Conservation (phyloP, 2,113 vertebrate species). For the Pungitius pungitius region DNA sequence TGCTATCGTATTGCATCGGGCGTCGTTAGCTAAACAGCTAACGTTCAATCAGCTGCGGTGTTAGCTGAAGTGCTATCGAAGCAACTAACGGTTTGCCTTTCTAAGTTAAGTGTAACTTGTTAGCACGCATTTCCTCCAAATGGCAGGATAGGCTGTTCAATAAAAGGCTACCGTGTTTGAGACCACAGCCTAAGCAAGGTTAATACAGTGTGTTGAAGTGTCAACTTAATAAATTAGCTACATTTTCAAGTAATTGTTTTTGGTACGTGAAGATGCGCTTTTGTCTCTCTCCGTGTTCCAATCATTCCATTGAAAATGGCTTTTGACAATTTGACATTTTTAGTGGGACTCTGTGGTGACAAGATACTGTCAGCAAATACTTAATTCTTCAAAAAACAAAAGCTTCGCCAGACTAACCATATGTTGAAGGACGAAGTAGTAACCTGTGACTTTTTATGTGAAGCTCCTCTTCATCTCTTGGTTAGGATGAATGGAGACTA, state of each 20-base stretch:
- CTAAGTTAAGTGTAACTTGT: background rate
- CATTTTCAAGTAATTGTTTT: background rate
- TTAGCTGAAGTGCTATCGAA: background rate
- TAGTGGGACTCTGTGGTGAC: background rate
- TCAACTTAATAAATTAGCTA: background rate
- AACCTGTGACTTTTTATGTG: no score
- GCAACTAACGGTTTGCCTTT: background rate
- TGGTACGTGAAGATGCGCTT: background rate
- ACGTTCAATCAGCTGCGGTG: background rate
- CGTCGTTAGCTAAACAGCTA: background rate
- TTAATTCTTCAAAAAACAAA: no score
- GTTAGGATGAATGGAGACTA: background rate
- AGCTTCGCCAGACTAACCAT: no score
- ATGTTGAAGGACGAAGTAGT: background rate
- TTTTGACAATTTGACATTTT: background rate
- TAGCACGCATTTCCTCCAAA: background rate
- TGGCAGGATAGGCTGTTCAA: background rate
- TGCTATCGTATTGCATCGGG: background rate
- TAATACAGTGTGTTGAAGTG: background rate
- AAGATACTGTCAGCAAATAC: background rate
- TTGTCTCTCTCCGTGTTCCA: background rate
- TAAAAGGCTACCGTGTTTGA: background rate
- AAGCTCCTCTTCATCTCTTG: no score
- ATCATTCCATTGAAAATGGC: background rate
- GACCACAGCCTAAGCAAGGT: no score